These are phyloP conservation scores for Phainopepla nitens DNA, from an alignment of 2,113 vertebrate genomes.

Conservation along the genomic window DNA sequence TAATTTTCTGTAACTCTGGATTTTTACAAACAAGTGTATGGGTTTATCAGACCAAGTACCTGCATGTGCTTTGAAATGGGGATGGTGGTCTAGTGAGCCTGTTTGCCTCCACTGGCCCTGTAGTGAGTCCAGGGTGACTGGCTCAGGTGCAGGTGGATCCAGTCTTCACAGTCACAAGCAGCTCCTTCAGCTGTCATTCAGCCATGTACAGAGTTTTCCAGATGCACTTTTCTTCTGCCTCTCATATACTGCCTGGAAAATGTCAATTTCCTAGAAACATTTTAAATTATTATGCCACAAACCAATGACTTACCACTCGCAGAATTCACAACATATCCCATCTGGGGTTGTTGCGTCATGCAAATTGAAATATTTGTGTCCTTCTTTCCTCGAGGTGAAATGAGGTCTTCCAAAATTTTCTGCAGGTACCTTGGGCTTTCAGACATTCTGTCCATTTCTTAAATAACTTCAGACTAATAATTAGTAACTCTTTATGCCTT, in stretches of 20 bases:
- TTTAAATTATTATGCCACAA: not conserved
- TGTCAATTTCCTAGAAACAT: not conserved
- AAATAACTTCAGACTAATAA: not conserved
- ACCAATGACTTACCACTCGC: not conserved
- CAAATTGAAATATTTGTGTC: not conserved
- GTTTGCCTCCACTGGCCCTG: not conserved
- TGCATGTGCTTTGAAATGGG: not conserved
- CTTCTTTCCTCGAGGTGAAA: not conserved
- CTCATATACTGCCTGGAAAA: not conserved
- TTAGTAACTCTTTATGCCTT: not conserved
- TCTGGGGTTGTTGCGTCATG: not conserved
- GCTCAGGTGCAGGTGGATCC: rapidly evolving
- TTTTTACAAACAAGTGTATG: not conserved
- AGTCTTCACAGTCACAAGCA: not conserved
- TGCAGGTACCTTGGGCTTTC: not conserved
- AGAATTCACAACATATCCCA: not conserved
- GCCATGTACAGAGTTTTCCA: not conserved
- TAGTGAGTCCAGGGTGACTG: not conserved
- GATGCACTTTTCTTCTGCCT: not conserved
- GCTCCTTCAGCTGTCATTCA: not conserved
- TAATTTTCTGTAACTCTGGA: not conserved
- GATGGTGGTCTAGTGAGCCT: not conserved
- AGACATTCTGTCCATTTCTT: not conserved
- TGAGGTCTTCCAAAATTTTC: not conserved
- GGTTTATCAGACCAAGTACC: not conserved